Base-by-base conservation (phyloP, 2,113 vertebrate species). In the Xenus cinereus region DNA sequence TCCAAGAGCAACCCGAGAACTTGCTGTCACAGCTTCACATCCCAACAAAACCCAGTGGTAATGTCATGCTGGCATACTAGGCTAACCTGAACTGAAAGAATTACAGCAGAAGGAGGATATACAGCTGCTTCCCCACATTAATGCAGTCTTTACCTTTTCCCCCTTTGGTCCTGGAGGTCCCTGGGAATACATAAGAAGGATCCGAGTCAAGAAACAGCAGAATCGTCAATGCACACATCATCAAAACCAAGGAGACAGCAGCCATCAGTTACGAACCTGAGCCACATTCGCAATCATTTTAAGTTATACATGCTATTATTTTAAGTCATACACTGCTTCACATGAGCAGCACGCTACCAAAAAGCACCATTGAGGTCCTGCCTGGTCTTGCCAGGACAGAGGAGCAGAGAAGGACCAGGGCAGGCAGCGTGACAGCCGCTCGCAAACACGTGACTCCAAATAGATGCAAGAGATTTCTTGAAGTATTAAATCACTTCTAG, bases 91-190 rank as follows among this genome's bases (percentile, higher is more conserved):
- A 54, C n/a, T 19, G 26, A 68, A 28, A 56, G 41, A 54, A 75
- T 68, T 77, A 39, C 19, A 87, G 39, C 24, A 78, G 19, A 4
- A 56, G 17, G 17, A 60, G 22, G 11, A 73, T 13, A 48, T 4
- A 24, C 28, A n/a, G 10, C 14, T 66, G 33, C 43, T 76, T 37
- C n/a, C 45, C 23, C 32, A 1, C 1, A 1, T 67, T 67, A 84
- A 68, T 19, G 24, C 33, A 87, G 51, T 96, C 37, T 48, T 98
- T 98, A 99, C 99, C 99, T 99, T 99, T 93, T 99, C 99, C 89
- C 99, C 99, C 97, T 99, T 99, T 80, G 97, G 98, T 97, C 99
- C 99, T 30, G 97, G 97, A 89, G 98, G 98, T 95, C 99, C 99
- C 99, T 99, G 97, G 48, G 96, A 94, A 92, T 7, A 95, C 45